Evolutionary conservation across 1,140 invertebrate genomes (phyloP).

Genomic region (Bombus balteatus): DNA sequence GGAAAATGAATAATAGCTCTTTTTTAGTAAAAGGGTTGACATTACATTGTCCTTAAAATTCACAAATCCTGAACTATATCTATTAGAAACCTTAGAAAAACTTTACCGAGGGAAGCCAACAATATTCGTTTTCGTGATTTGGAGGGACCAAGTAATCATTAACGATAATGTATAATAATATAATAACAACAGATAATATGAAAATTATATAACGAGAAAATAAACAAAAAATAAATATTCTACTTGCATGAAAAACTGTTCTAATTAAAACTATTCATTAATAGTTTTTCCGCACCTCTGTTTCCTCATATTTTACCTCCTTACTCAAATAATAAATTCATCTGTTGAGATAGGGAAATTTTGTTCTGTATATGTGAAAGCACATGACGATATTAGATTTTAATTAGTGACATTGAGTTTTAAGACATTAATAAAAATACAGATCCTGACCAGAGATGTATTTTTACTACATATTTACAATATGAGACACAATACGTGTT

Average conservation of each 20-base stretch:
- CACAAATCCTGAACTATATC: no score
- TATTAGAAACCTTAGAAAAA: no score
- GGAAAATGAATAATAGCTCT: no score
- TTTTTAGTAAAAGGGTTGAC: no score
- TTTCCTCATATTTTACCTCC: background rate
- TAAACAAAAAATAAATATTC: background rate
- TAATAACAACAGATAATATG: no score
- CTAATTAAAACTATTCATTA: background rate
- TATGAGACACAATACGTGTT: no score
- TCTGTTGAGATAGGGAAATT: background rate
- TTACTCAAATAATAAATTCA: background rate
- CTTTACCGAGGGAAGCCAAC: background rate
- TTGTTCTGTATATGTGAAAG: background rate
- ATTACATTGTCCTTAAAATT: no score
- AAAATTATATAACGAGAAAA: background rate
- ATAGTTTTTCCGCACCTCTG: background rate
- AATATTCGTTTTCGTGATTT: background rate
- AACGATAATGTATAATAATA: background rate
- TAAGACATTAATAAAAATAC: no score
- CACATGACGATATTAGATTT: no score
- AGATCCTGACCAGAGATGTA: no score
- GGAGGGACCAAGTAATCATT: background rate
- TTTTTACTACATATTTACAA: no score
- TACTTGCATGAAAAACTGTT: background rate
- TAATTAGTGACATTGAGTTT: no score